Evolutionary conservation across 2,888 invertebrate species (phyloP), one percentile per base, ranked within the genome.

Genomic region (Stratiomys singularior): DNA sequence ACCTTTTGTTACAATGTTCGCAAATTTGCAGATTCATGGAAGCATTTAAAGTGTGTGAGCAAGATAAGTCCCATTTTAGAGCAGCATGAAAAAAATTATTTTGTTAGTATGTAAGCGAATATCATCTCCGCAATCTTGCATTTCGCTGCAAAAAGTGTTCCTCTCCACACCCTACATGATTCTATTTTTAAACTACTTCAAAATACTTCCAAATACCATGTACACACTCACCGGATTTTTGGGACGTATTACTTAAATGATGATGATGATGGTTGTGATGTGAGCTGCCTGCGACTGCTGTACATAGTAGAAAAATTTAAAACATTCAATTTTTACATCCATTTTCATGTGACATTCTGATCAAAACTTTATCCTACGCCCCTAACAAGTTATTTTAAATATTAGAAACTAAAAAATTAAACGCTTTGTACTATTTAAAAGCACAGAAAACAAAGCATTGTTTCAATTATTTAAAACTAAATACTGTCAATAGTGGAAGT

Each of bases 201-300:
- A 77, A 77, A 77, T 30, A 58, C n/a, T 27, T 46, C 64, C 76
- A 76, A 60, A 76, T 44, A 47, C n/a, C 28, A 52, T n/a, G 46
- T 21, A 37, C 77, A 21, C 69, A 81, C 81, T 81, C 79, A 81
- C 81, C 81, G 25, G 81, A 69, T 79, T 81, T 81, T 63, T 80
- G 18, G 82, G 81, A n/a, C 83, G 84, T 74, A 78, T 66, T 79
- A 78, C 46, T 76, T 72, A 76, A 77, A 78, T 79, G 79, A 76
- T 79, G 79, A 76, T 80, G 80, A 78, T 80, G 78, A 72, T 78
- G 80, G 67, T 78, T 74, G 76, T 80, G 80, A 60, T 80, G 80
- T 44, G 81, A 81, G 56, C 76, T 81, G 76, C 80, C 80, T 46
- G 81, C 79, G 23, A 80, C 69, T 64, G 80, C 81, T 81, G 72